Evolutionary conservation across 2,113 vertebrate species (phyloP).

Genomic region (Amphiprion ocellaris): DNA sequence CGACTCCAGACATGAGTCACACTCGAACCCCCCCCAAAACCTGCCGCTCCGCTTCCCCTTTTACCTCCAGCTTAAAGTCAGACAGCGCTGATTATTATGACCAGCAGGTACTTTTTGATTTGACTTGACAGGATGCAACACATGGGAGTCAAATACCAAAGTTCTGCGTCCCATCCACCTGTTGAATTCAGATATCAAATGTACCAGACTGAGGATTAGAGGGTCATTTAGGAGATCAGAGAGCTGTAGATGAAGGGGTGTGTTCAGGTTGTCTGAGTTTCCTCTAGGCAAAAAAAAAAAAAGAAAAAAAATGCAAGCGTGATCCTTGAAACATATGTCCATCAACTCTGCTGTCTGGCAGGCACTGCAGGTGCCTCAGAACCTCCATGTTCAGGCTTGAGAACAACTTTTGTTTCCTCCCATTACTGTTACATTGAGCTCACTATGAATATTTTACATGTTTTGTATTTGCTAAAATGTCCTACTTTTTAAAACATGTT

Average conservation of each 20-base stretch:
- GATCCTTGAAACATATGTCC: conserved; percentile 53
- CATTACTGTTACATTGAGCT: background rate
- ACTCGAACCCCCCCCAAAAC: conserved; percentile 26
- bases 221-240: conserved; percentile 50
- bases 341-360: conserved; percentile 25
- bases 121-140: conserved; percentile 37
- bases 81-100: conserved; percentile 6
- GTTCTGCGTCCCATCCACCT: conserved; percentile 59
- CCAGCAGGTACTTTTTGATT: conserved; percentile 49
- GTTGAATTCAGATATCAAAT: conserved; percentile 67
- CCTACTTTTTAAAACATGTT: too few species aligned
- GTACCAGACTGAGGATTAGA: conserved; percentile 69
- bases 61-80: conserved; percentile 40
- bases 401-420: too few species aligned
- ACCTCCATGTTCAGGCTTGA: background rate
- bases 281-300: conserved; percentile 15
- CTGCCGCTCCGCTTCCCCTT: conserved; percentile 19
- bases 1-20: conserved; percentile 70
- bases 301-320: conserved; percentile 23
- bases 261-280: conserved; percentile 47
- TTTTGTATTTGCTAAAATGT: too few species aligned
- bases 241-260: conserved; percentile 47
- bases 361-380: conserved; percentile 33
- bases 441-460: background rate
- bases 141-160: conserved; percentile 27